These are phyloP conservation scores for Aphidius ervi DNA, from an alignment of 1,140 invertebrate species.

Conservation along the genomic window DNA sequence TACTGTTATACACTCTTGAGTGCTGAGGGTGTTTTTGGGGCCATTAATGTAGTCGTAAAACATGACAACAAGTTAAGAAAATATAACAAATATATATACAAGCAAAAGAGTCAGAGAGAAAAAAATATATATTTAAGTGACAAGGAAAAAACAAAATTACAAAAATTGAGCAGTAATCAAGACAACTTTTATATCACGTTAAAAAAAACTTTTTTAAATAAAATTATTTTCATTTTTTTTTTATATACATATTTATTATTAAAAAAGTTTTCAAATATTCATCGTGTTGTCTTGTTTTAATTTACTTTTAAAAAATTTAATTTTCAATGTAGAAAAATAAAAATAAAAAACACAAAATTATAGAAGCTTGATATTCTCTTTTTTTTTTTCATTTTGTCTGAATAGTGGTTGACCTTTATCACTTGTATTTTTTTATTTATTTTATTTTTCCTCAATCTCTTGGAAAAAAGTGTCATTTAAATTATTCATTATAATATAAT, in stretches of 20 bases:
- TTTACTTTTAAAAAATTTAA: no score
- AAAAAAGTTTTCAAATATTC: neutral
- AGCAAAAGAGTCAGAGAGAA: neutral
- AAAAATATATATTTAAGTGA: conserved; percentile 2
- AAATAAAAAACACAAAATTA: no score
- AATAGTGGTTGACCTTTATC: no score
- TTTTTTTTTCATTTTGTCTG: no score
- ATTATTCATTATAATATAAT: no score
- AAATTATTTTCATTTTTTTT: neutral
- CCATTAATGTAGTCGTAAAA: conserved; percentile 22
- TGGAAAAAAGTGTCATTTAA: no score
- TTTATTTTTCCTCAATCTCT: no score
- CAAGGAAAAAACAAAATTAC: neutral
- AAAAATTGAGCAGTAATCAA: conserved; percentile 7
- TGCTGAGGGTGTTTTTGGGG: conserved; percentile 17
- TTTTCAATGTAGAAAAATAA: no score
- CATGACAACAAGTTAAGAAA: conserved; percentile 17
- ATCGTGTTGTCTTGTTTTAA: no score
- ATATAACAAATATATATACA: neutral
- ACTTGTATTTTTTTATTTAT: no score
- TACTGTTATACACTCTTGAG: conserved; percentile 9
- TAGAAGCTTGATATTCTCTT: no score
- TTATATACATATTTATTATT: neutral
- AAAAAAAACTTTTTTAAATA: neutral
- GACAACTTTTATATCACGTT: neutral